phyloP scores from a whole-genome alignment of 2,797 vertebrate genomes.

The Anomalospiza imberbis region DNA sequence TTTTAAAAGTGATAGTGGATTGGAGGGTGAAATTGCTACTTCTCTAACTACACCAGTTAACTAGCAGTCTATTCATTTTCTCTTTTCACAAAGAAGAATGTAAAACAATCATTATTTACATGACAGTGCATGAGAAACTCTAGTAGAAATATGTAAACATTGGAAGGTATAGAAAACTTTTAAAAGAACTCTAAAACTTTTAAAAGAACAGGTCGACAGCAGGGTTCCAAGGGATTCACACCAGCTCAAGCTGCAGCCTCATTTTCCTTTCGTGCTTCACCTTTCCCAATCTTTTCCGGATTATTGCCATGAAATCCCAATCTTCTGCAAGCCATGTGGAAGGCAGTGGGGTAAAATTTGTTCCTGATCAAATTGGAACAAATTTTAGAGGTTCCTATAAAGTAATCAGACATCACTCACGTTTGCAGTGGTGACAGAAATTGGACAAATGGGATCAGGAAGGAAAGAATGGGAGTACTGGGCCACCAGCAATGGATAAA shows the following conservation, averaged over 20 bases:
- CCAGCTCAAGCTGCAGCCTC: background rate
- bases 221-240: slow-evolving; percentile 7
- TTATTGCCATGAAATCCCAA: rapidly evolving
- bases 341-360: background rate
- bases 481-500: background rate
- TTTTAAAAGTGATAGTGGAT: too few species aligned
- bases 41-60: too few species aligned
- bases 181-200: too few species aligned
- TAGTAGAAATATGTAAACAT: too few species aligned
- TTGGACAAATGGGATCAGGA: background rate
- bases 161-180: too few species aligned
- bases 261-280: background rate
- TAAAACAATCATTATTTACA: too few species aligned
- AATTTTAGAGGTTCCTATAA: background rate
- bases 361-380: background rate
- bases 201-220: background rate
- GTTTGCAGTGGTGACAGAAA: rapidly evolving
- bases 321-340: background rate
- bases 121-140: too few species aligned
- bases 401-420: rapidly evolving
- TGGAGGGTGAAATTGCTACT: too few species aligned
- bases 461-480: background rate
- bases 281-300: background rate
- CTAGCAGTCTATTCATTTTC: too few species aligned
- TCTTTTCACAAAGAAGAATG: too few species aligned